Conservation (phyloP, 2,113 vertebrate genomes). For the Ptyas mucosa region DNA sequence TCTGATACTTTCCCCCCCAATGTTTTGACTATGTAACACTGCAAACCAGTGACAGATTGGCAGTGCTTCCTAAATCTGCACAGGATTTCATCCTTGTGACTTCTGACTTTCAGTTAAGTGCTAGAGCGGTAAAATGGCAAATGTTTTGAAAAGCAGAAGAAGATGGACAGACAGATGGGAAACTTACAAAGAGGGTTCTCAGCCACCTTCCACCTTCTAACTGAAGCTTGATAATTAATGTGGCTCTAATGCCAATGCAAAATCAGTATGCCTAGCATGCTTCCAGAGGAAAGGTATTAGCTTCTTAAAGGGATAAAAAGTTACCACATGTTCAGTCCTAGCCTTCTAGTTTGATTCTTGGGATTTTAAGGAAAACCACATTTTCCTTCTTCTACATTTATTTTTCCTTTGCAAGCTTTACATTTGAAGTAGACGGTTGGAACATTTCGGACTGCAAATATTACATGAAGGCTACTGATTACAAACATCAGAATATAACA, state of each 20-base stretch:
- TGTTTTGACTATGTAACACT: background rate
- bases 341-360: background rate
- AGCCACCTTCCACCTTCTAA: slow-evolving; percentile 23
- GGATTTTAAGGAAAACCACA: background rate
- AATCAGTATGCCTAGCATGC: background rate
- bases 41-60: background rate
- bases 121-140: background rate
- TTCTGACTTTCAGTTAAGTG: slow-evolving; percentile 9
- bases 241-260: background rate
- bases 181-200: slow-evolving; percentile 4
- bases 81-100: background rate
- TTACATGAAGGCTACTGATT: background rate
- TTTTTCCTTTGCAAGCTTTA: background rate
- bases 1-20: background rate
- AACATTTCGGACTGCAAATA: background rate
- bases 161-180: slow-evolving; percentile 27
- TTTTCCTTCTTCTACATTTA: no score
- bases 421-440: background rate
- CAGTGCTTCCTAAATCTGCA: background rate
- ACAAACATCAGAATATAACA: background rate
- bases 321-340: background rate
- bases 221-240: slow-evolving; percentile 20
- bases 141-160: background rate
- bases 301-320: background rate
- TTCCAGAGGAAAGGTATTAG: background rate